phyloP scores from a whole-genome alignment of 2,797 vertebrate species.

The Pseudocheirus occidentalis region DNA sequence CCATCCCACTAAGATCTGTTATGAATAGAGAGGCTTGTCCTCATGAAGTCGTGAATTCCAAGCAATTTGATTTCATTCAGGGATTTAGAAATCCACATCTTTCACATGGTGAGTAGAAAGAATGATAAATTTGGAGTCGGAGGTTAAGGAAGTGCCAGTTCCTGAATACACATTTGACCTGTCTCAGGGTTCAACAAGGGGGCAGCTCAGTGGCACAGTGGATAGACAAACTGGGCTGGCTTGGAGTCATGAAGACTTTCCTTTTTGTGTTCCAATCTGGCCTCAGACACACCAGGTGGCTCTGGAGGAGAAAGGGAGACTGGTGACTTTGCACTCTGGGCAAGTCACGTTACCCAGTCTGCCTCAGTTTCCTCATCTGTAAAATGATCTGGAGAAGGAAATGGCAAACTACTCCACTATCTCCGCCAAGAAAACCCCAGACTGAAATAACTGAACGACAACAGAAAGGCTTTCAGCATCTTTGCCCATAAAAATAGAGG shows the following conservation, averaged over 20 bases:
- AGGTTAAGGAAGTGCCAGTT: neutral
- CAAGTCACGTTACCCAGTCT: neutral
- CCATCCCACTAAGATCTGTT: slow-evolving; percentile 42
- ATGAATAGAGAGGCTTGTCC: slow-evolving; percentile 59
- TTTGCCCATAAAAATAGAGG: neutral
- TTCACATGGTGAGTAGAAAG: slow-evolving; percentile 9
- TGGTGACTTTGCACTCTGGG: neutral
- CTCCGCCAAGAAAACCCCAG: too few species aligned
- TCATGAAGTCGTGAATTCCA: slow-evolving; percentile 40
- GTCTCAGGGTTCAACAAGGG: neutral
- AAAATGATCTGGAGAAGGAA: neutral
- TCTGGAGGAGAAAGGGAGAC: too few species aligned
- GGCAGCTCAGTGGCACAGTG: neutral
- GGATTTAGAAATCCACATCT: slow-evolving; percentile 39
- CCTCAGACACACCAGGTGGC: neutral
- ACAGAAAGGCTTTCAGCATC: neutral
- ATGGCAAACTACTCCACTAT: neutral
- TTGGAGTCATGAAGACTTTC: neutral
- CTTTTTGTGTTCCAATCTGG: neutral
- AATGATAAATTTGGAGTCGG: neutral
- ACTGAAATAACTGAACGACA: neutral
- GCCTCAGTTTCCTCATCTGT: neutral
- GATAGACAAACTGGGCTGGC: neutral
- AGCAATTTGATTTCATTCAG: slow-evolving; percentile 61
- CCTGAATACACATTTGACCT: neutral